Conservation (phyloP, 2,888 invertebrate species). For the Ophraella communa region DNA sequence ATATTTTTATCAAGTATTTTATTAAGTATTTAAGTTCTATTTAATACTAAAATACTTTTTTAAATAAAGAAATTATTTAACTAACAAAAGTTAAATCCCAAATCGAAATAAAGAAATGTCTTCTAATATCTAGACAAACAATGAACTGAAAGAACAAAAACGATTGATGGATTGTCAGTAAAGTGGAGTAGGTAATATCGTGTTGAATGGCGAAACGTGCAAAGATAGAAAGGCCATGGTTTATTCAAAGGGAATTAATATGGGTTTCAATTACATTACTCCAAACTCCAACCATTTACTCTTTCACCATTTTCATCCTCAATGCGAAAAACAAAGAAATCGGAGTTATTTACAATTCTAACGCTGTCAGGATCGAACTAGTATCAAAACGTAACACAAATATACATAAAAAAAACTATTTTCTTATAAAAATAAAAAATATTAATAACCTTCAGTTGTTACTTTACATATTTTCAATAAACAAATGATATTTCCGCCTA, state of each 20-base stretch:
- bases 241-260: constrained; percentile 54
- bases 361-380: constrained; percentile 4
- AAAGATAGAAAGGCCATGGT: constrained; percentile 50
- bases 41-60: too few relatives aligned
- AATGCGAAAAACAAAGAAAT: constrained; percentile 14
- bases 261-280: constrained; percentile 47
- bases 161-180: constrained; percentile 7
- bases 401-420: too few relatives aligned
- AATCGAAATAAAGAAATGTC: background rate
- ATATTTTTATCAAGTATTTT: too few relatives aligned
- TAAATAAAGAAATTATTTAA: background rate
- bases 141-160: constrained; percentile 14
- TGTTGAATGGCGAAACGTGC: constrained; percentile 47
- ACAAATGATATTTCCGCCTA: too few relatives aligned
- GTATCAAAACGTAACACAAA: too few relatives aligned
- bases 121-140: background rate
- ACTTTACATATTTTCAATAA: too few relatives aligned
- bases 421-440: too few relatives aligned
- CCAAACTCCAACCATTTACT: constrained; percentile 16
- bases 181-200: constrained; percentile 21
- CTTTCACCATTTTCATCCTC: constrained; percentile 2
- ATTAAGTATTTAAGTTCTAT: too few relatives aligned
- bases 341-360: constrained; percentile 14
- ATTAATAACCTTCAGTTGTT: too few relatives aligned
- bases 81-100: background rate